Evolutionary conservation across 2,888 invertebrate genomes (phyloP), one percentile per base, ranked within the genome.

Genomic region (Tenthredo distinguenda): DNA sequence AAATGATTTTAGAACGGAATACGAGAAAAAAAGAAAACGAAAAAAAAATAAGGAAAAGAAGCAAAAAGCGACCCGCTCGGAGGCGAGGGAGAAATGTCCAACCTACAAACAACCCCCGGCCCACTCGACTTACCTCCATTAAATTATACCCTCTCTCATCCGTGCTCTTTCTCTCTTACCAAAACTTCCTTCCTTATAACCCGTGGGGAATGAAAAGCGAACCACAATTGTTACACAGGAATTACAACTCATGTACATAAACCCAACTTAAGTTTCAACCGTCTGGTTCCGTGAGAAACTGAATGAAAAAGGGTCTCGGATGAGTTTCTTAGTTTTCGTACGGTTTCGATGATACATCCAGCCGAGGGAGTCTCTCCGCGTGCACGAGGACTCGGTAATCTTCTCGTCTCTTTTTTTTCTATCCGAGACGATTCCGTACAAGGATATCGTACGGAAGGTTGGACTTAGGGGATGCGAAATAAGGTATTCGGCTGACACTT

Each of bases 1-100:
- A 55, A 77, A 77, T 77, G n/a, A 77, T 77, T 77, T 77, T 77
- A n/a, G 40, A 72, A n/a, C 12, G 37, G 7, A 72, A 68, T 31
- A 34, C 15, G 34, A 26, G 15, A 31, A 7, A 0, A 1, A 26
- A n/a, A 6, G 18, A 68, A 12, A 0, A 2, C 31, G 4, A 4
- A 9, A 65, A 10, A 31, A 21, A 65, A 0, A 15, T 4, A 26
- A 68, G 6, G 12, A 10, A 10, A 31, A 21, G 15, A 34, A 7
- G 1, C 3, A 47, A n/a, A 43, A 31, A 43, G 15, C 26, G 34
- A 18, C 68, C 7, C 68, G 1, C 18, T 10, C 68, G 12, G 18
- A 74, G 2, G 18, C 12, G 40, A 21, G 43, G 43, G 6, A 74
- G 43, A 43, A 40, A 26, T 74, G 43, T 74, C 21, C 40, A 74